These are phyloP conservation scores for Rhinella marina DNA, from an alignment of 2,797 vertebrate species.

Conservation along the genomic window DNA sequence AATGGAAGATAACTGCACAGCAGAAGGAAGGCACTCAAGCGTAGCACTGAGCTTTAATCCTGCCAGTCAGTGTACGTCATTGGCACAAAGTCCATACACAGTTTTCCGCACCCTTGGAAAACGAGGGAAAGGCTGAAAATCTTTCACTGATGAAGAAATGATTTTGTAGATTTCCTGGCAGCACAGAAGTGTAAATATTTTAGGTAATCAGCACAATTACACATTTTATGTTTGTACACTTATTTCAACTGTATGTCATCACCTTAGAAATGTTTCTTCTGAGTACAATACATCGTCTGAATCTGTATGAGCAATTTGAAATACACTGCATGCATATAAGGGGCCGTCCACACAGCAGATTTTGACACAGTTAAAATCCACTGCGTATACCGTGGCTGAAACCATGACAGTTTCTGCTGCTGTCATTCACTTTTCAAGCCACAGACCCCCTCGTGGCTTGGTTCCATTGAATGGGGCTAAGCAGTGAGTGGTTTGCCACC, in stretches of 20 bases:
- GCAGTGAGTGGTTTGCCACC: too few relatives aligned
- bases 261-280: neutral
- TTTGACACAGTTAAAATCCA: too few relatives aligned
- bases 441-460: too few relatives aligned
- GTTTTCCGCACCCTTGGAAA: conserved; percentile 57
- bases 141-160: conserved; percentile 53
- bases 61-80: conserved; percentile 61
- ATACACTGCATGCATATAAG: neutral
- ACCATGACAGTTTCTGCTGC: too few relatives aligned
- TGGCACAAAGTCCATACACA: conserved; percentile 61
- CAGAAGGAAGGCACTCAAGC: conserved; percentile 65
- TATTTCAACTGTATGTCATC: conserved; percentile 18
- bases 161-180: conserved; percentile 39
- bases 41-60: conserved; percentile 61
- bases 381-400: too few relatives aligned
- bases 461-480: too few relatives aligned
- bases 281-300: neutral
- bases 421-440: too few relatives aligned
- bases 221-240: neutral
- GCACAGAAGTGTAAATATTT: conserved; percentile 24
- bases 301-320: neutral
- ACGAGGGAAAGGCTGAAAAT: conserved; percentile 44
- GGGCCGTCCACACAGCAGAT: too few relatives aligned
- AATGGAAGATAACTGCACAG: conserved; percentile 65
- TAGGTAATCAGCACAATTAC: conserved; percentile 30